phyloP scores from a whole-genome alignment of 2,113 vertebrate species.

The Natator depressus region DNA sequence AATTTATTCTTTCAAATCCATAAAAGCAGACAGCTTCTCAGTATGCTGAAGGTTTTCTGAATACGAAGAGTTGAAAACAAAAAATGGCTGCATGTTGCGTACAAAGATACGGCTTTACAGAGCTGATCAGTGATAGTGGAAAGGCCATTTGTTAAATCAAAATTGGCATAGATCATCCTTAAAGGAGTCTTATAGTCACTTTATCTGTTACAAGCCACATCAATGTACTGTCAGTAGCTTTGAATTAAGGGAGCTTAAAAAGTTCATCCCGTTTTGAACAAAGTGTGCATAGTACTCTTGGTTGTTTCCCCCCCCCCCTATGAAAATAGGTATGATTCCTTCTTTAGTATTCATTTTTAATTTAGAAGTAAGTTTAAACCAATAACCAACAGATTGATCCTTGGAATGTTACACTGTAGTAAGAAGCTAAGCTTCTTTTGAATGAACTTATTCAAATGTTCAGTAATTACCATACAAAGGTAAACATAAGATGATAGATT shows the following conservation, averaged over 20 bases:
- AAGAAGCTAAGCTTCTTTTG: background rate
- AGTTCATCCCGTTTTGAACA: background rate
- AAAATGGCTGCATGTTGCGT: background rate
- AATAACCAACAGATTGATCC: background rate
- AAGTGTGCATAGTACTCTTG: background rate
- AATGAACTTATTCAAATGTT: background rate
- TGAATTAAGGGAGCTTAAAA: too few species aligned
- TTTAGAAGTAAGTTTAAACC: background rate
- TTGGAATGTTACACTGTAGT: background rate
- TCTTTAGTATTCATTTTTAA: background rate
- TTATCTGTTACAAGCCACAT: background rate
- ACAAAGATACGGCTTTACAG: background rate
- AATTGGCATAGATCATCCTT: background rate
- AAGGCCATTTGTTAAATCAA: background rate
- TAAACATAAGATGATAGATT: background rate
- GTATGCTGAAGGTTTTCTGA: background rate
- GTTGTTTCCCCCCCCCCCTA: background rate
- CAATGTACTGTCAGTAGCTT: background rate
- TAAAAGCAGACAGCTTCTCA: background rate
- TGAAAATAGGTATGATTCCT: background rate
- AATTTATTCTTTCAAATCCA: background rate
- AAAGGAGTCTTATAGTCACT: background rate
- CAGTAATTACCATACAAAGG: background rate
- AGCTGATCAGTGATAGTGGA: background rate
- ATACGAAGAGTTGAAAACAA: background rate